Evolutionary conservation across 2,888 invertebrate species (phyloP), one percentile per base, ranked within the genome.

Genomic region (Entomobrya multifasciata): DNA sequence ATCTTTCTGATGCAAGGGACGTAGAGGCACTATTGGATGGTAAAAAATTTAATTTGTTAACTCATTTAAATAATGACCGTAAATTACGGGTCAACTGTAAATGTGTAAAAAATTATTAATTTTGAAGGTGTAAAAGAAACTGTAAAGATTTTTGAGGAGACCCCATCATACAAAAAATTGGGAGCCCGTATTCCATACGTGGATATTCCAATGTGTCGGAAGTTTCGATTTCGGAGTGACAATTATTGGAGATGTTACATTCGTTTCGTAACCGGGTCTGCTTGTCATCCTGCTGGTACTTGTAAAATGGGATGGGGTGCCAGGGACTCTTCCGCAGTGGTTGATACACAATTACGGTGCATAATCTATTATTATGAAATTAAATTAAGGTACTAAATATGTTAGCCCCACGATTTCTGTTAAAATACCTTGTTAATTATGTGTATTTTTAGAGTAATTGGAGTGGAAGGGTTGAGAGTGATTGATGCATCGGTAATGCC

Each of bases 301-400:
- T 86, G 86, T 36, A 41, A 30, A 27, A 86, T 86, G 86, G 86
- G 86, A n/a, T 72, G 20, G 11, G 41, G 47, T 8, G 13, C 20
- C 1, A 55, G 65, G 13, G 85, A 85, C 57, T n/a, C 70, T 0
- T 25, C 25, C 41, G 70, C 70, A 44, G 85, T 85, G 10, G 85
- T 85, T 1, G 85, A 86, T 22, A 25, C 27, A n/a, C n/a, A n/a
- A n/a, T n/a, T n/a, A n/a, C n/a, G n/a, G n/a, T n/a, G n/a, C n/a
- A n/a, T n/a, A n/a, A n/a, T n/a, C n/a, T n/a, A n/a, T n/a, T n/a
- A n/a, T n/a, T n/a, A n/a, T n/a, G n/a, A n/a, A n/a, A n/a, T n/a
- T n/a, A n/a, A n/a, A n/a, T n/a, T n/a, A n/a, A n/a, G n/a, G n/a
- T n/a, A n/a, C n/a, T n/a, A n/a, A n/a, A n/a, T n/a, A n/a, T n/a